Conservation (phyloP, 2,888 invertebrate species). For the Synanthedon andrenaeformis region DNA sequence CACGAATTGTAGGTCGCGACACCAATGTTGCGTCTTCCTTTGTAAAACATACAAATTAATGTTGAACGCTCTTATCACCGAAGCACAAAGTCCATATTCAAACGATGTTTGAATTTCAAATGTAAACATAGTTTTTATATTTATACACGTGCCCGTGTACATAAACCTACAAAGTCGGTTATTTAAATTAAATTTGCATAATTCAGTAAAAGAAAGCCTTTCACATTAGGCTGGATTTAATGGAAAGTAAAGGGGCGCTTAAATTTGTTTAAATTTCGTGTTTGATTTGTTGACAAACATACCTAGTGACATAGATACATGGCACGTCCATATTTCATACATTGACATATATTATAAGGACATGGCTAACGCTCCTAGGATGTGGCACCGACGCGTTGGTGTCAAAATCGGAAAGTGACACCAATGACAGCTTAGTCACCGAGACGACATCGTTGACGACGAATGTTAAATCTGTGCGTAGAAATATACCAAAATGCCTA, state of each 20-base stretch:
- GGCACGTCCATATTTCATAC: too few species aligned
- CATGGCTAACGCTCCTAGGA: too few species aligned
- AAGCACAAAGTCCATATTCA: not conserved
- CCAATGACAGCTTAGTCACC: too few species aligned
- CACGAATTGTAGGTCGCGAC: not conserved
- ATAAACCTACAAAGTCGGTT: constrained; percentile 25
- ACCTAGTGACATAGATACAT: too few species aligned
- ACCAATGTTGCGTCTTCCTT: not conserved
- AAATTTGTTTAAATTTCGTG: constrained; percentile 6
- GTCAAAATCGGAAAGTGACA: too few species aligned
- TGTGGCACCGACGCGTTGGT: too few species aligned
- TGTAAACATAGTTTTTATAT: constrained; percentile 2
- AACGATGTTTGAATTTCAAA: constrained; percentile 10
- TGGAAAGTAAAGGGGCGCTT: constrained; percentile 4
- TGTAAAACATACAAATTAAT: not conserved
- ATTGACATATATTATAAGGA: too few species aligned
- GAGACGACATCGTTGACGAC: too few species aligned
- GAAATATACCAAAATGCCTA: too few species aligned
- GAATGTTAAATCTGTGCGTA: too few species aligned
- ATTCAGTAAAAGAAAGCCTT: constrained; percentile 40
- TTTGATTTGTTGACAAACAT: not conserved
- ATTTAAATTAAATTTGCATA: constrained; percentile 50
- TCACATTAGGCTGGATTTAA: constrained; percentile 27
- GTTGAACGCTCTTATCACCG: not conserved
- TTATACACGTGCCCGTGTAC: constrained; percentile 15